These are phyloP conservation scores for Pachliopta kotzebuea DNA, from an alignment of 2,888 invertebrate genomes.

Conservation along the genomic window DNA sequence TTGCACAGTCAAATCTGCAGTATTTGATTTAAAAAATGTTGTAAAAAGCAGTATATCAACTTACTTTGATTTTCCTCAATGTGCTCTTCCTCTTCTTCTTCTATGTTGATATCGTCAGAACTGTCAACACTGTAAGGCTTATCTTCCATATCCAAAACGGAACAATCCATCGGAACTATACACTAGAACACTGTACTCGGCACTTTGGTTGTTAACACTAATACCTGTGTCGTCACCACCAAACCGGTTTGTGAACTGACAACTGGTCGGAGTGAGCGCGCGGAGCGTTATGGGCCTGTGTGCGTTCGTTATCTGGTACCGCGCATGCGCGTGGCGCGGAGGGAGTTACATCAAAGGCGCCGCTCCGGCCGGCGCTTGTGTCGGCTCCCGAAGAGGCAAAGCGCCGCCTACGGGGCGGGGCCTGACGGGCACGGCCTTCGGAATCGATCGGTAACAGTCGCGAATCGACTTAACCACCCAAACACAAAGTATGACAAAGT, in stretches of 20 bases:
- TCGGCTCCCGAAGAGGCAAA: conserved; percentile 73
- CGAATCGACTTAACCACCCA: conserved; percentile 55
- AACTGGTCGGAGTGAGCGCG: conserved; percentile 76
- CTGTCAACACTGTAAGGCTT: conserved; percentile 76
- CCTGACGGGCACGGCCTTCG: conserved; percentile 71
- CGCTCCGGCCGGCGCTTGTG: conserved; percentile 69
- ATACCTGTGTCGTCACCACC: conserved; percentile 62
- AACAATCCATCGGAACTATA: conserved; percentile 62
- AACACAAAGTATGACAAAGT: conserved; percentile 46
- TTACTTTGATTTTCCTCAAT: conserved; percentile 70
- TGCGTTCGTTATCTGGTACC: conserved; percentile 68
- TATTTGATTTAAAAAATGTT: too few species aligned
- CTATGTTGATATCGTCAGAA: conserved; percentile 76
- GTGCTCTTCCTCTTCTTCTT: conserved; percentile 69
- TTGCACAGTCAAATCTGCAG: too few species aligned
- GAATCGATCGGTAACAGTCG: conserved; percentile 67
- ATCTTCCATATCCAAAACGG: conserved; percentile 72
- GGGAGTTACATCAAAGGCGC: conserved; percentile 69
- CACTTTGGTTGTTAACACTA: conserved; percentile 62
- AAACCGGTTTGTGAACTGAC: conserved; percentile 73
- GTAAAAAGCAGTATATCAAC: conserved; percentile 31
- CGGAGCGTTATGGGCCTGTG: conserved; percentile 75
- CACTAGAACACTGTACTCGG: conserved; percentile 62
- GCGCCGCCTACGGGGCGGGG: conserved; percentile 76
- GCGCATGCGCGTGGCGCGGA: conserved; percentile 54